Percentiles rank a stretch among this genome's conserved stretches.
Conservation (phyloP, 1,140 invertebrate species). For the Octopus sinensis region DNA sequence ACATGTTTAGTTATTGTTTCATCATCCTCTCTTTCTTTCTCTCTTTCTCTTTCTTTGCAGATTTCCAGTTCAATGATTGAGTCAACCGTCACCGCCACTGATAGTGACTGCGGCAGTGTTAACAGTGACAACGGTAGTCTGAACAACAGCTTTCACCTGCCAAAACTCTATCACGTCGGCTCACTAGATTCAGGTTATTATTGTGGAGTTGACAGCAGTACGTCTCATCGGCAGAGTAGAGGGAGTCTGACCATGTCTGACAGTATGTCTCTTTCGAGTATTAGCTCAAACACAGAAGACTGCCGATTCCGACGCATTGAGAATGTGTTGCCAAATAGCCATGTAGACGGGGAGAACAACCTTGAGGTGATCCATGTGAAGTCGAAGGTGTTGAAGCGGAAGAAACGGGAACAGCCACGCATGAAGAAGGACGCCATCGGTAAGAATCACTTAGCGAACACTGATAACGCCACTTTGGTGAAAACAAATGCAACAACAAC, state of each 20-base stretch:
- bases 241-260: constrained; percentile 4
- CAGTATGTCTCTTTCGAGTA: not conserved
- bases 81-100: constrained; percentile 19
- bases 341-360: not conserved
- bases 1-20: too few relatives aligned
- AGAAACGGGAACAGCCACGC: not conserved
- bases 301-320: not conserved
- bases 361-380: not conserved
- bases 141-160: not conserved
- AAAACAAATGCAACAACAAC: too few relatives aligned
- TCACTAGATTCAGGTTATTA: constrained; percentile 1
- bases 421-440: not conserved
- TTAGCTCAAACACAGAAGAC: not conserved
- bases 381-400: not conserved
- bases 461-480: too few relatives aligned
- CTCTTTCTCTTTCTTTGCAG: constrained; percentile 2
- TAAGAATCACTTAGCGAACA: too few relatives aligned
- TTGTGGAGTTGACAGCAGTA: not conserved
- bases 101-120: constrained; percentile 29
- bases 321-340: not conserved
- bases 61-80: constrained; percentile 19
- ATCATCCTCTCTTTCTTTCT: too few relatives aligned
- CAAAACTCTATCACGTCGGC: not conserved
- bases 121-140: constrained; percentile 11
- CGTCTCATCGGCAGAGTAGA: not conserved